These are phyloP conservation scores for Montipora sp. DNA, from an alignment of 64 coral and sea anemone species.

Conservation along the genomic window DNA sequence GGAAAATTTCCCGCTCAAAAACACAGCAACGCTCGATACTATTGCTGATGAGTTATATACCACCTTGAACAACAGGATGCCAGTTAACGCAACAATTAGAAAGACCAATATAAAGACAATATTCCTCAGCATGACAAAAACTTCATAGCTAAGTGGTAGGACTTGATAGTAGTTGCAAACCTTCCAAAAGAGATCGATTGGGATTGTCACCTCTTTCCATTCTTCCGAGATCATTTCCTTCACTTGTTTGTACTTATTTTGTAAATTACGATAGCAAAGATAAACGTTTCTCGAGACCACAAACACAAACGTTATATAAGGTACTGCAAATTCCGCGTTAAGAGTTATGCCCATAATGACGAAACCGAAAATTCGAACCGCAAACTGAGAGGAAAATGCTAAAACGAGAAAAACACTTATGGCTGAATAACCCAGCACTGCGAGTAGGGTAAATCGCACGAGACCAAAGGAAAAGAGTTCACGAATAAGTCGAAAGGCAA, in stretches of 20 bases:
- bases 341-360: constrained; percentile 46
- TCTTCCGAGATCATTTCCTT: constrained; percentile 46
- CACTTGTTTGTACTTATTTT: constrained; percentile 62
- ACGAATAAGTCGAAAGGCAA: not conserved
- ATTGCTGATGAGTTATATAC: constrained; percentile 12
- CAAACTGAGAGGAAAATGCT: constrained; percentile 51
- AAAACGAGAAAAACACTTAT: not conserved
- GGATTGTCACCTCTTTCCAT: constrained; percentile 35
- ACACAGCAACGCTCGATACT: constrained; percentile 45
- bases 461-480: not conserved
- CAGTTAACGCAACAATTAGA: constrained; percentile 30
- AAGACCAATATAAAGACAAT: constrained; percentile 8
- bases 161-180: not conserved
- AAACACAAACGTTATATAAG: constrained; percentile 46
- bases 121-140: constrained; percentile 6
- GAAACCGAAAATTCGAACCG: constrained; percentile 48
- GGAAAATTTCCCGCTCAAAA: constrained; percentile 50
- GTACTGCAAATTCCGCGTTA: constrained; percentile 48
- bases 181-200: constrained; percentile 31
- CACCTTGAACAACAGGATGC: constrained; percentile 49
- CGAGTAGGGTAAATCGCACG: not conserved
- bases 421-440: not conserved
- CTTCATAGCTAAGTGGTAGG: constrained; percentile 27
- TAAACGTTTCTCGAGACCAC: constrained; percentile 34
- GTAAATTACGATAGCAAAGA: constrained; percentile 50